A percentile compares a stretch with the other conserved stretches of the same genome.
phyloP scores from a whole-genome alignment of 2,113 vertebrate genomes.

The Charadrius vociferus region DNA sequence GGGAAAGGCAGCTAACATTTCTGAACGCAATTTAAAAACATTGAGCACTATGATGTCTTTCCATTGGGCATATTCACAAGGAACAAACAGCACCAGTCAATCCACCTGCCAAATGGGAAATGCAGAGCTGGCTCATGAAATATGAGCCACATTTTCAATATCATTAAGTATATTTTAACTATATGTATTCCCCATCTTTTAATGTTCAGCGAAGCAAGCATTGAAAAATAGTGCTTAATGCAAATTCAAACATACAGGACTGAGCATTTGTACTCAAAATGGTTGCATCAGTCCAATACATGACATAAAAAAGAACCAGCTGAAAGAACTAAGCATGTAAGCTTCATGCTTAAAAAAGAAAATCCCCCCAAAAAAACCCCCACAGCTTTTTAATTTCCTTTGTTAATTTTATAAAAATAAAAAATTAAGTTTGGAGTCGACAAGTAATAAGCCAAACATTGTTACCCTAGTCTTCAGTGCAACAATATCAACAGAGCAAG shows the following conservation, averaged over 20 bases:
- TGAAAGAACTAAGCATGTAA: background rate
- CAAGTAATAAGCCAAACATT: background rate
- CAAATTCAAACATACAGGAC: background rate
- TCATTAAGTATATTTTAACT: background rate
- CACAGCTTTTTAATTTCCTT: background rate
- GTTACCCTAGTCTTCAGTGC: background rate
- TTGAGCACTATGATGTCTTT: constrained; percentile 54
- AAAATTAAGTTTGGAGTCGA: background rate
- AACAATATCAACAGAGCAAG: background rate
- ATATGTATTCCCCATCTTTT: background rate
- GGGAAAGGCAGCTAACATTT: constrained; percentile 72
- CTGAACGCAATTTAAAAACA: constrained; percentile 74
- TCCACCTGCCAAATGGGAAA: constrained; percentile 19
- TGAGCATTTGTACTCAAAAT: background rate
- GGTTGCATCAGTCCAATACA: background rate
- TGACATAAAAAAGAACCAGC: background rate
- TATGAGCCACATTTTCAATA: background rate
- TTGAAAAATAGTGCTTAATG: background rate
- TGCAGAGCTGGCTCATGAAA: background rate
- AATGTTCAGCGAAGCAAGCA: background rate
- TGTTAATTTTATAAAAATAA: background rate
- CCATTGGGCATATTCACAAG: constrained; percentile 70
- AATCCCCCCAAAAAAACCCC: background rate
- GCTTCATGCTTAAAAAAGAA: background rate
- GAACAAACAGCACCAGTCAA: constrained; percentile 70